These are phyloP conservation scores for Urocynchramus pylzowi DNA, from an alignment of 2,113 vertebrate species.

Conservation along the genomic window DNA sequence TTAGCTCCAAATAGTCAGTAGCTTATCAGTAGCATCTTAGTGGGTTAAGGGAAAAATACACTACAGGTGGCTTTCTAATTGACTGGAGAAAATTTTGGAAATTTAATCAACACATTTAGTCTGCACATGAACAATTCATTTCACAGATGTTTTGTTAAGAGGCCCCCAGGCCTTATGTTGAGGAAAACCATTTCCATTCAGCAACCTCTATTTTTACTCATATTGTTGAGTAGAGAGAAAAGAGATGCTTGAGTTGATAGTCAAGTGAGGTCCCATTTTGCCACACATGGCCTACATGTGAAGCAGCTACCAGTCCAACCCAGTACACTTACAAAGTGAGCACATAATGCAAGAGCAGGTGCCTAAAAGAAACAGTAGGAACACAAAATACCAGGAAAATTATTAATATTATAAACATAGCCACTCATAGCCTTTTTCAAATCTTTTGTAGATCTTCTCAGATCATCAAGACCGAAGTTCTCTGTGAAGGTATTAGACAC, in stretches of 20 bases:
- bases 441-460: not conserved
- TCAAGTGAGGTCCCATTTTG: not conserved
- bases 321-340: not conserved
- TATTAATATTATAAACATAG: not conserved
- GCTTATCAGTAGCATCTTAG: not conserved
- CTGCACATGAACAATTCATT: not conserved
- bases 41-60: not conserved
- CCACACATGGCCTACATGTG: not conserved
- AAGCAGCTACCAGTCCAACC: not conserved
- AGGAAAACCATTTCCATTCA: not conserved
- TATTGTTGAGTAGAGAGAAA: not conserved
- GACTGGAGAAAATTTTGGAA: slow-evolving; percentile 32
- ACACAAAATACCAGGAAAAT: not conserved
- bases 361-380: not conserved
- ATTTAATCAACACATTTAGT: slow-evolving; percentile 31
- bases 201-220: not conserved
- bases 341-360: not conserved
- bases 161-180: not conserved
- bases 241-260: not conserved
- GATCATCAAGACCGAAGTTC: not conserved
- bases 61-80: slow-evolving; percentile 41
- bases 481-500: not conserved
- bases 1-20: not conserved
- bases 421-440: not conserved
- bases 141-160: slow-evolving; percentile 10